Conservation (phyloP, 2,888 invertebrate species). For the Hoplodrina ambigua region DNA sequence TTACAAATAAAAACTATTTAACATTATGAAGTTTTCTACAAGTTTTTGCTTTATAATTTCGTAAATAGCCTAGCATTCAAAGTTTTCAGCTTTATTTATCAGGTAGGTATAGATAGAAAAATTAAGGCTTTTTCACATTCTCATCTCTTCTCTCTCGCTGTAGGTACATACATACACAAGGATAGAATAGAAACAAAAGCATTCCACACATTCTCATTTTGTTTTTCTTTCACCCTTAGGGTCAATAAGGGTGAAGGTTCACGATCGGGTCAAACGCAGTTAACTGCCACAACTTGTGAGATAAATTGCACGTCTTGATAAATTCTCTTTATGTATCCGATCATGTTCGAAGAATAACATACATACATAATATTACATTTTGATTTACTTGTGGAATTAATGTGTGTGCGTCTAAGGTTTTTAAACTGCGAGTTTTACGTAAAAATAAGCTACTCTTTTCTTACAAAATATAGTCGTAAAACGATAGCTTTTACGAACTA, state of each 20-base stretch:
- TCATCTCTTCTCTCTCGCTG: too few relatives aligned
- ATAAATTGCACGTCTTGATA: conserved; percentile 32
- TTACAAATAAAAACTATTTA: too few relatives aligned
- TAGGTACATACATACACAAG: neutral
- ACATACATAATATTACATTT: conserved; percentile 1
- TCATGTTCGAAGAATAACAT: conserved; percentile 15
- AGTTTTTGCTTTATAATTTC: too few relatives aligned
- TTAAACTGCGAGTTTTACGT: neutral
- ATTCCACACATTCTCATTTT: conserved; percentile 13
- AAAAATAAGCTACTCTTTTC: too few relatives aligned
- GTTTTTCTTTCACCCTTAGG: conserved; percentile 7
- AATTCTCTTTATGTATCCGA: conserved; percentile 8
- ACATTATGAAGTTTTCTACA: too few relatives aligned
- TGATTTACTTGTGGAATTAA: conserved; percentile 3
- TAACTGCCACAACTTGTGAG: conserved; percentile 8
- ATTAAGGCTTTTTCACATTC: too few relatives aligned
- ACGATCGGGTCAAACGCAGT: conserved; percentile 15
- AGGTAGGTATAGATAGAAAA: too few relatives aligned
- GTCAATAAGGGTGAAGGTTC: conserved; percentile 6
- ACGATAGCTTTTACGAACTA: too few relatives aligned
- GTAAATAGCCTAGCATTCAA: too few relatives aligned
- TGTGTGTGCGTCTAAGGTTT: neutral
- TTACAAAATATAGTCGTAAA: too few relatives aligned
- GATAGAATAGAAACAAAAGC: neutral
- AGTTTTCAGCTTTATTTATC: too few relatives aligned